Evolutionary conservation across 2,113 vertebrate genomes (phyloP).

Genomic region (Calidris pygmaea): DNA sequence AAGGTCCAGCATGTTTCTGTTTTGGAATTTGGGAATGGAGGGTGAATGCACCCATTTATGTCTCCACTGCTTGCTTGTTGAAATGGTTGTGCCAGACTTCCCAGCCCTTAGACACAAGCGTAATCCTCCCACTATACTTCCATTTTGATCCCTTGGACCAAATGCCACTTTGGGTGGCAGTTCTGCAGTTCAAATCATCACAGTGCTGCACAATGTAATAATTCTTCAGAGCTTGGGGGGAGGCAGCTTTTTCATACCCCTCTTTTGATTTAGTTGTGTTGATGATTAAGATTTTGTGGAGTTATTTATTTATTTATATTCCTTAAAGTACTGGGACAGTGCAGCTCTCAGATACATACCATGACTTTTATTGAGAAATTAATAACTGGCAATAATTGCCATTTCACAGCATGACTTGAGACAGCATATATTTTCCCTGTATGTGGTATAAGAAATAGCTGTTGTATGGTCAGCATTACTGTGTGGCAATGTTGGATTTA

Average conservation of each 20-base stretch:
- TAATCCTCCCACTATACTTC: not conserved
- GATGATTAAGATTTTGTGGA: not conserved
- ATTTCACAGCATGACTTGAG: not conserved
- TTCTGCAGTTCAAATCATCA: not conserved
- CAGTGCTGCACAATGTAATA: fast-evolving
- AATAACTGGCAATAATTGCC: not conserved
- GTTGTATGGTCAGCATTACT: not conserved
- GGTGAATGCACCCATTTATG: fast-evolving
- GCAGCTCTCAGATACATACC: too few relatives aligned
- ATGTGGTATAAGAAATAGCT: not conserved
- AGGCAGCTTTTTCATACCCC: not conserved
- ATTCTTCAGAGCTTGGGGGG: not conserved
- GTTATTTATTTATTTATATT: not conserved
- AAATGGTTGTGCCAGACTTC: not conserved
- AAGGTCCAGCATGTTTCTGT: fast-evolving
- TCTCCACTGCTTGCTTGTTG: not conserved
- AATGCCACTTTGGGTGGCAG: not conserved
- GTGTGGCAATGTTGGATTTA: not conserved
- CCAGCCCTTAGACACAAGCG: not conserved
- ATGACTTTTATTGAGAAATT: not conserved
- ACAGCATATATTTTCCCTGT: not conserved
- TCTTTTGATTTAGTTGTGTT: not conserved
- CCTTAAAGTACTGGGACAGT: fast-evolving
- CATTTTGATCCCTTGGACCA: not conserved
- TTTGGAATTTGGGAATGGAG: not conserved